Base-by-base conservation (phyloP, 2,888 invertebrate genomes). In the Phymatocera aterrima region DNA sequence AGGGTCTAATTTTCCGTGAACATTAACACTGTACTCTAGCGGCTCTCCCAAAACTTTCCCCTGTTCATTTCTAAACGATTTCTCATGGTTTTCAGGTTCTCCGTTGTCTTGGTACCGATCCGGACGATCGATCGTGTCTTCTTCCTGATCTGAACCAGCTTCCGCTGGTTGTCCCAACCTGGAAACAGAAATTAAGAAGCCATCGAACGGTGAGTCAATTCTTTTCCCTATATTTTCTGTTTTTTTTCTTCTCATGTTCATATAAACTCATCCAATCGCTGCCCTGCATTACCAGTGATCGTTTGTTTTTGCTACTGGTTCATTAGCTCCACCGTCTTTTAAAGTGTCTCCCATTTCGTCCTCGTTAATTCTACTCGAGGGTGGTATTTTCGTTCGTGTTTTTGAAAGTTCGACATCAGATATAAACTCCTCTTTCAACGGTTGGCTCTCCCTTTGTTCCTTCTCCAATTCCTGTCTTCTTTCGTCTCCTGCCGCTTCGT, bases 341-440 rank as follows among this genome's bases (percentile, higher is more conserved):
- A 5, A 34, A 46, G 3, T n/a, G 15, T 46, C 46, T n/a, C 3
- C 15, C 57, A 5, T 57, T 28, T 0, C 2, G 21, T 28, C 15
- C 1, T 0, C 80, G 60, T 77, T 81, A 78, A 68, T 61, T 78
- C 18, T 77, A 48, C 60, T 80, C 78, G 24, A 18, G n/a, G 37
- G 46, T 61, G 37, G 54, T 24, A 8, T 77, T 28, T 10, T 70
- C 51, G 3, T 79, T 40, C 3, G 48, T 6, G 1, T 43, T 72
- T 68, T 70, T 12, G 12, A 51, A 18, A 70, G 5, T 12, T 54
- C 79, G 5, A 77, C 48, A 21, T 83, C 80, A 10, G 78, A 79
- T n/a, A 86, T 57, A 31, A 87, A 86, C 81, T 87, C 81, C 77
- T 87, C 77, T 28, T 82, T 82, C 0, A 84, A 84, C 5, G n/a